Evolutionary conservation across 2,888 invertebrate genomes (phyloP).

Genomic region (Anorthoa munda): DNA sequence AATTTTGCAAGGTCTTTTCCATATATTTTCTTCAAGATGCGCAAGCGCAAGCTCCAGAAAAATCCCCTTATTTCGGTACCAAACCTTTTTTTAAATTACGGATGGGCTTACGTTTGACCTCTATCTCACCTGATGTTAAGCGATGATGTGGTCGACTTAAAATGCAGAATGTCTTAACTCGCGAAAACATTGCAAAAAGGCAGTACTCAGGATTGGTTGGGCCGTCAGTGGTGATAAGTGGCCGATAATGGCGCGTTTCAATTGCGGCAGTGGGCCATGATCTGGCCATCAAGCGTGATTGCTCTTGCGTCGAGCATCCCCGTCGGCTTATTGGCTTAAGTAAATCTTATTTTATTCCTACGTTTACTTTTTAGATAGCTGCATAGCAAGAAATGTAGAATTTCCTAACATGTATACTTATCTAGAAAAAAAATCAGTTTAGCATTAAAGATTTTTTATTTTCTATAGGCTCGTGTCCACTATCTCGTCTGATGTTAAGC

Average conservation of each 20-base stretch:
- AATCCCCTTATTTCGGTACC: too few species aligned
- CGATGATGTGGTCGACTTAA: not conserved
- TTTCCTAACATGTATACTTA: not conserved
- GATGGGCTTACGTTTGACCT: too few species aligned
- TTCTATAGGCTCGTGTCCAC: too few species aligned
- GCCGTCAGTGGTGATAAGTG: conserved; percentile 61
- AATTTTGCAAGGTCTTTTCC: too few species aligned
- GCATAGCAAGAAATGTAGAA: not conserved
- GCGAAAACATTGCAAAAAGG: conserved; percentile 43
- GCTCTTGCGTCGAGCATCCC: conserved; percentile 45
- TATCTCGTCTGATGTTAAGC: too few species aligned
- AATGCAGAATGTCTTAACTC: conserved; percentile 32
- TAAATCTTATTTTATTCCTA: conserved; percentile 43
- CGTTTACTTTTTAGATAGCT: conserved; percentile 9
- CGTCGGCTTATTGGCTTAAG: conserved; percentile 46
- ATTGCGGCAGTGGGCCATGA: conserved; percentile 66
- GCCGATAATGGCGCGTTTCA: conserved; percentile 56
- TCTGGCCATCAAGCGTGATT: conserved; percentile 64
- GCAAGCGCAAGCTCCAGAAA: not conserved
- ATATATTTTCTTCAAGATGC: not conserved
- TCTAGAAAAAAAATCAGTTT: too few species aligned
- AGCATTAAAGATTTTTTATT: too few species aligned
- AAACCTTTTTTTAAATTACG: not conserved
- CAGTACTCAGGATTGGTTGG: conserved; percentile 39
- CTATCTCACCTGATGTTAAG: too few species aligned